Evolutionary conservation across 2,113 vertebrate genomes (phyloP).

Genomic region (Pelobates fuscus): DNA sequence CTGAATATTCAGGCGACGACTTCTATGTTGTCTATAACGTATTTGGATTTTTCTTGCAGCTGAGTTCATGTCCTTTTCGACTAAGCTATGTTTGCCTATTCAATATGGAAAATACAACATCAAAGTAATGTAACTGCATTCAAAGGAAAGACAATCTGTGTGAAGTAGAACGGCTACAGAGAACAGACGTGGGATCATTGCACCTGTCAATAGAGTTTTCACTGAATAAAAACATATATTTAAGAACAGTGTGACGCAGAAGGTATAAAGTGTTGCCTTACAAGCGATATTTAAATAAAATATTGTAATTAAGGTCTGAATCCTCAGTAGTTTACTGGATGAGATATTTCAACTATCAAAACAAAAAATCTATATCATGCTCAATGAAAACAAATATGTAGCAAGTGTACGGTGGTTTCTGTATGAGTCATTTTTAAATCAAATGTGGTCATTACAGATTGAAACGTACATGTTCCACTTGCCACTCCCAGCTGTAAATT

Average conservation of each 20-base stretch:
- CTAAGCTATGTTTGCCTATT: constrained; percentile 48
- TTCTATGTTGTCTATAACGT: constrained; percentile 52
- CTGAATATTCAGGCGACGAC: not conserved
- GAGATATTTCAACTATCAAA: too few species aligned
- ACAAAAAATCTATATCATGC: too few species aligned
- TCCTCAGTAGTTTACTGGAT: too few species aligned
- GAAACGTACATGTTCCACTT: too few species aligned
- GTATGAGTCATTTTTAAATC: too few species aligned
- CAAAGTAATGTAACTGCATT: constrained; percentile 45
- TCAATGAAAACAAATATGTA: too few species aligned
- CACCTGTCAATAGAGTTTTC: not conserved
- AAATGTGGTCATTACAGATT: too few species aligned
- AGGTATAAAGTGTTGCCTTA: too few species aligned
- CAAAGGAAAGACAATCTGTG: constrained; percentile 36
- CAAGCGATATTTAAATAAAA: too few species aligned
- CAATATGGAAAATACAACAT: constrained; percentile 48
- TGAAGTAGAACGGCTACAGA: not conserved
- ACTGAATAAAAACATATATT: constrained; percentile 15
- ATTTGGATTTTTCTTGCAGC: constrained; percentile 47
- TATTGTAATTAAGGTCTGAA: too few species aligned
- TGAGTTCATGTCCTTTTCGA: constrained; percentile 48
- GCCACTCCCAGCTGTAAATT: too few species aligned
- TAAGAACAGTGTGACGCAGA: not conserved
- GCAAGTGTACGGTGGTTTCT: too few species aligned
- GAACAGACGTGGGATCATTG: not conserved